phyloP scores from a whole-genome alignment of 2,113 vertebrate genomes.

The Ia io region DNA sequence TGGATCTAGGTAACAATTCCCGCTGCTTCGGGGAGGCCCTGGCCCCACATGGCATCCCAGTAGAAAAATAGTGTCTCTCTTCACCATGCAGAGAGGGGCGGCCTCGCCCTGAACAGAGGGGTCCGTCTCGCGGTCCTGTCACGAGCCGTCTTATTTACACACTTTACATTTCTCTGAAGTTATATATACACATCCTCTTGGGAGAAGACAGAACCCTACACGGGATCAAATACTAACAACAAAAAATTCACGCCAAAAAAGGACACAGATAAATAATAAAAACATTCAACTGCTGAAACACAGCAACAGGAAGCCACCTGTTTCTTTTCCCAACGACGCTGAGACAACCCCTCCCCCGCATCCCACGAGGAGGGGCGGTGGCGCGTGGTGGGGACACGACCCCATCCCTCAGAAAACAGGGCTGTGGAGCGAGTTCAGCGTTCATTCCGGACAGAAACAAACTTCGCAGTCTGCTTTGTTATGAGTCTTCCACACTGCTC shows the following conservation, averaged over 20 bases:
- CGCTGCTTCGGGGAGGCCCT: slow-evolving; percentile 79
- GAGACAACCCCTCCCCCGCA: slow-evolving; percentile 32
- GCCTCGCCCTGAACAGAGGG: slow-evolving; percentile 79
- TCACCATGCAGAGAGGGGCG: slow-evolving; percentile 81
- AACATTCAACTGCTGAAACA: slow-evolving; percentile 82
- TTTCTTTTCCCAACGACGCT: slow-evolving; percentile 47
- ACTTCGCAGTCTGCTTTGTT: slow-evolving; percentile 10
- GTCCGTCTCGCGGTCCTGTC: slow-evolving; percentile 75
- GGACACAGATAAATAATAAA: slow-evolving; percentile 85
- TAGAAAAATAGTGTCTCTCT: slow-evolving; percentile 89
- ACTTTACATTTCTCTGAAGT: slow-evolving; percentile 79
- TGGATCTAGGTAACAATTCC: slow-evolving; percentile 83
- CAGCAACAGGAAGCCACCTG: slow-evolving; percentile 79
- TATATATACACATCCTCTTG: slow-evolving; percentile 81
- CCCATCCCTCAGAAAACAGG: slow-evolving; percentile 58
- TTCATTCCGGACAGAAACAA: slow-evolving; percentile 72
- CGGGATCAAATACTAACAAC: slow-evolving; percentile 80
- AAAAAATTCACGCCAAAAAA: slow-evolving; percentile 75
- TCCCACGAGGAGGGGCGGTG: not conserved
- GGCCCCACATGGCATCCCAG: slow-evolving; percentile 80
- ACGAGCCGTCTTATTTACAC: slow-evolving; percentile 83
- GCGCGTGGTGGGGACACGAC: not conserved
- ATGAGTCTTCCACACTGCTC: slow-evolving; percentile 49
- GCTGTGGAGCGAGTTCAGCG: slow-evolving; percentile 59
- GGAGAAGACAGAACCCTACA: slow-evolving; percentile 80